phyloP scores from a whole-genome alignment of 2,113 vertebrate genomes.

The Tauraco erythrolophus region DNA sequence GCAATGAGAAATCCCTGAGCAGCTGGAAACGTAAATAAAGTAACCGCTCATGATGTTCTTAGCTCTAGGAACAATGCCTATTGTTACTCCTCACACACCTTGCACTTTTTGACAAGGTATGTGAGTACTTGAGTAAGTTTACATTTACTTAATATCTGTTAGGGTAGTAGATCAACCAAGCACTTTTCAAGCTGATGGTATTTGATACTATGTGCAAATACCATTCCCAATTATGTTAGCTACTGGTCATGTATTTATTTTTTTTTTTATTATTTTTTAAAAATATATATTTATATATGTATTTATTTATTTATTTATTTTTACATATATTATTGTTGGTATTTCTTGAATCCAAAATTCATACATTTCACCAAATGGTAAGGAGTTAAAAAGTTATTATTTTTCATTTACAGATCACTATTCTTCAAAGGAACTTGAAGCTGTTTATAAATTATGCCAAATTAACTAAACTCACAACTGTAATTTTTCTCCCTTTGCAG shows the following conservation, averaged over 20 bases:
- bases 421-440: not conserved
- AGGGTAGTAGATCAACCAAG: not conserved
- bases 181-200: not conserved
- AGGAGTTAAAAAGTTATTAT: not conserved
- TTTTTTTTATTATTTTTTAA: no score
- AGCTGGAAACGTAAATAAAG: not conserved
- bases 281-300: no score
- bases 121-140: not conserved
- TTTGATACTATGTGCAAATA: not conserved
- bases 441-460: not conserved
- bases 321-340: not conserved
- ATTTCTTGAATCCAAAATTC: not conserved
- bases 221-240: not conserved
- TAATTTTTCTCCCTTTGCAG: not conserved
- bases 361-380: not conserved
- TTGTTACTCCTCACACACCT: not conserved
- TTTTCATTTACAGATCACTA: not conserved
- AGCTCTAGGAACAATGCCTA: not conserved
- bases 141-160: not conserved
- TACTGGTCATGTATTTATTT: not conserved
- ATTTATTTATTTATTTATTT: not conserved
- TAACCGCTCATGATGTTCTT: not conserved
- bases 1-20: not conserved
- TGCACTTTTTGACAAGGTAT: not conserved
- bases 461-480: not conserved